These are phyloP conservation scores for Ictalurus furcatus DNA, from an alignment of 2,113 vertebrate species.

Conservation along the genomic window DNA sequence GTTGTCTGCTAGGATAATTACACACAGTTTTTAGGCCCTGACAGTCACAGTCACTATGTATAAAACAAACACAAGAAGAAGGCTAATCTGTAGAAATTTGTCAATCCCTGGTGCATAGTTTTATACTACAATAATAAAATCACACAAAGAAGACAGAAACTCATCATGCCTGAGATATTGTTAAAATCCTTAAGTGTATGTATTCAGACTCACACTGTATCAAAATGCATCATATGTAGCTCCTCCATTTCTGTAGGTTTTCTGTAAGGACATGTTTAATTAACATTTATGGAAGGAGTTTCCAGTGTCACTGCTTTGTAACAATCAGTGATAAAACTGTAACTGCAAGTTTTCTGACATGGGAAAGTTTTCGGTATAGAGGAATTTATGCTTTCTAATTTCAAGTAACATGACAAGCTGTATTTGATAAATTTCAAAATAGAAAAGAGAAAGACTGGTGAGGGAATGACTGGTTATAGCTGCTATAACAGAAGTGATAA, in stretches of 20 bases:
- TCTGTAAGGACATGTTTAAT: background rate
- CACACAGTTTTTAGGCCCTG: background rate
- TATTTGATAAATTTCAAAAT: background rate
- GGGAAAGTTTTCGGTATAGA: background rate
- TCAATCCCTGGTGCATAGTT: background rate
- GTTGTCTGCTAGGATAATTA: background rate
- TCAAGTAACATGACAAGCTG: background rate
- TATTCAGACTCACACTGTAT: background rate
- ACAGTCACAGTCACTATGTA: background rate
- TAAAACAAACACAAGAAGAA: background rate
- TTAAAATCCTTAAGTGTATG: background rate
- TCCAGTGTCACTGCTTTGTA: background rate
- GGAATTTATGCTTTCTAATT: background rate
- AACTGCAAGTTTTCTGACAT: background rate
- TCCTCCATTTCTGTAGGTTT: background rate
- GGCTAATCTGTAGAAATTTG: background rate
- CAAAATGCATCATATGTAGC: background rate
- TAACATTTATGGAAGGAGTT: background rate
- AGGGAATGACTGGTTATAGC: background rate
- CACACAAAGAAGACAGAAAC: background rate
- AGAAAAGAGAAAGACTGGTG: background rate
- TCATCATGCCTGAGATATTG: background rate
- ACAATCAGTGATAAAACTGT: background rate
- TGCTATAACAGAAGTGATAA: background rate
- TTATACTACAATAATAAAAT: background rate